A percentile compares a stretch with the other conserved stretches of the same genome.
phyloP scores from a whole-genome alignment of 2,888 invertebrate species.

The Dynastes tityus region DNA sequence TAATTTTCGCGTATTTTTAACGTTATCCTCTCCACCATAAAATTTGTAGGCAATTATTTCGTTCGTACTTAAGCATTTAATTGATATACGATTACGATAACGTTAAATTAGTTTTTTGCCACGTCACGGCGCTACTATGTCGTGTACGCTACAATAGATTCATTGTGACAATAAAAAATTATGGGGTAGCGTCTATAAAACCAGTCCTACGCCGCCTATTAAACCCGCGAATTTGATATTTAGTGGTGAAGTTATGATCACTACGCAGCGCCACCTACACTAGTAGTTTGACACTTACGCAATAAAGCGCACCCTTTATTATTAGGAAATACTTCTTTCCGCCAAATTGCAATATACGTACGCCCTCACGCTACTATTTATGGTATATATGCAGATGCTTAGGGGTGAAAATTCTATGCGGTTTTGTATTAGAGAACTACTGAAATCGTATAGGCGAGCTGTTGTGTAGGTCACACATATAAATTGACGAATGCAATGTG shows the following conservation, averaged over 20 bases:
- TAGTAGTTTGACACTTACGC: neutral
- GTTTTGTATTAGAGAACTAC: too few species aligned
- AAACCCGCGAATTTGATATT: conserved; percentile 21
- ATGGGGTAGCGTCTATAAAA: conserved; percentile 18
- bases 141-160: conserved; percentile 19
- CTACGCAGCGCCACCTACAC: conserved; percentile 11
- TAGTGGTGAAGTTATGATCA: conserved; percentile 17
- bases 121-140: conserved; percentile 1
- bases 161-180: conserved; percentile 18
- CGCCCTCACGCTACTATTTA: too few species aligned
- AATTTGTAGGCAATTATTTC: neutral
- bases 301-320: neutral
- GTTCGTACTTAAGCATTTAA: conserved; percentile 4
- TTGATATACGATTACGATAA: conserved; percentile 15
- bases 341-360: neutral
- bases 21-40: neutral
- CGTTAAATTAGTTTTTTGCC: conserved; percentile 8
- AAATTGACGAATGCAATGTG: too few species aligned
- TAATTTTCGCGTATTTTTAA: conserved; percentile 2
- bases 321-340: neutral
- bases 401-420: too few species aligned
- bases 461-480: too few species aligned
- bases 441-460: too few species aligned
- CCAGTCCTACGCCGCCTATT: conserved; percentile 14
- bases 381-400: too few species aligned